Conservation (phyloP, 2,888 invertebrate genomes). For the Diadegma fenestrale region DNA sequence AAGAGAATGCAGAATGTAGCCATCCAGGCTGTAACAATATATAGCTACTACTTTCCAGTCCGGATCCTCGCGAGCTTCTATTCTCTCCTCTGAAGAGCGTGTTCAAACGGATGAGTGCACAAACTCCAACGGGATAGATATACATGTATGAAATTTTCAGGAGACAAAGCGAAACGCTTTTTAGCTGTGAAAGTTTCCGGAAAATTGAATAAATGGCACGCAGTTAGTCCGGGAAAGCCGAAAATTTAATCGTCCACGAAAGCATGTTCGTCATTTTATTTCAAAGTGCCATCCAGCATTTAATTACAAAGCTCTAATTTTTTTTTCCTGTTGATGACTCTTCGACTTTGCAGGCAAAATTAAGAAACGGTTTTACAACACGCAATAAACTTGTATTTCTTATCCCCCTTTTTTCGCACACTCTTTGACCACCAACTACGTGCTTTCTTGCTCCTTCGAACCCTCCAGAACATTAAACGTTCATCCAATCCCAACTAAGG, state of each 20-base stretch:
- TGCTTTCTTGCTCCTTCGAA: constrained; percentile 17
- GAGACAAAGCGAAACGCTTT: neutral
- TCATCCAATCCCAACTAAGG: constrained; percentile 31
- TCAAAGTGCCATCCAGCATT: neutral
- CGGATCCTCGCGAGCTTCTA: constrained; percentile 22
- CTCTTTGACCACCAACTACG: constrained; percentile 10
- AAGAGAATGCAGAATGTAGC: constrained; percentile 28
- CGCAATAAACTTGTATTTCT: neutral
- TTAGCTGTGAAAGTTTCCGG: neutral
- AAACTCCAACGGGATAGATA: constrained; percentile 41
- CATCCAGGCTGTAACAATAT: constrained; percentile 34
- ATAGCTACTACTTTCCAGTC: constrained; percentile 7
- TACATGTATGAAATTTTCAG: neutral
- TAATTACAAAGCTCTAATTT: neutral
- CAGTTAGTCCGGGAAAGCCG: neutral
- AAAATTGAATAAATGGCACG: neutral
- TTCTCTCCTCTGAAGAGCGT: neutral
- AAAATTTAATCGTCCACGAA: neutral
- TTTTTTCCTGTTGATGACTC: neutral
- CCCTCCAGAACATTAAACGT: constrained; percentile 34
- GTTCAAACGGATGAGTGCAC: constrained; percentile 26
- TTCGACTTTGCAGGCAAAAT: neutral
- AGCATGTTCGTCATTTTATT: neutral
- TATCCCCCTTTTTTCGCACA: neutral
- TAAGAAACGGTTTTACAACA: neutral